These are phyloP conservation scores for Thalassoma bifasciatum DNA, from an alignment of 2,113 vertebrate species.

Conservation along the genomic window DNA sequence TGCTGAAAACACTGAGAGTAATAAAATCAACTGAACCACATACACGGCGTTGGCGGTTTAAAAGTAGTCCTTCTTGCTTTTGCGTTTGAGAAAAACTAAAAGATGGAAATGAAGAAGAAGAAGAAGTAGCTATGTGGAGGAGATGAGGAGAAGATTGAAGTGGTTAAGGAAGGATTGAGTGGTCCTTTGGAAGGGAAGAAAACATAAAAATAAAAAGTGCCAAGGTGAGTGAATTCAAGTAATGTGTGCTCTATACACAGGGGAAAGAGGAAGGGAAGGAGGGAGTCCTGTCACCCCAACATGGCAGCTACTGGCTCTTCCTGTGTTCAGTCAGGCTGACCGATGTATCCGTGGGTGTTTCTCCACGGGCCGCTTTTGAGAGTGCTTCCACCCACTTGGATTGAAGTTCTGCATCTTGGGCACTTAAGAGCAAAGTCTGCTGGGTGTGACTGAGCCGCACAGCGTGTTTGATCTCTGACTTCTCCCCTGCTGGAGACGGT, in stretches of 20 bases:
- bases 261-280: constrained; percentile 45
- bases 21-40: constrained; percentile 52
- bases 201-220: constrained; percentile 84
- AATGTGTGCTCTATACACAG: constrained; percentile 81
- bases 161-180: constrained; percentile 55
- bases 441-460: constrained; percentile 87
- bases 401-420: constrained; percentile 85
- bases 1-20: constrained; percentile 55
- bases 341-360: constrained; percentile 60
- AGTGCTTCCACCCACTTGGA: constrained; percentile 88
- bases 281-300: constrained; percentile 54
- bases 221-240: constrained; percentile 89
- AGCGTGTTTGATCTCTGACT: constrained; percentile 79
- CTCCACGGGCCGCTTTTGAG: constrained; percentile 80
- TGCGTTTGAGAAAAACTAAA: constrained; percentile 19
- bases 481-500: constrained; percentile 75
- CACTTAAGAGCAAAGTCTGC: constrained; percentile 86
- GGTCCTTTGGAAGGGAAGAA: constrained; percentile 50
- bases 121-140: constrained; percentile 36
- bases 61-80: constrained; percentile 41
- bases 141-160: constrained; percentile 51
- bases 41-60: constrained; percentile 28
- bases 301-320: constrained; percentile 77
- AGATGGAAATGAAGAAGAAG: constrained; percentile 5
- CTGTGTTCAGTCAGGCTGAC: constrained; percentile 73